Evolutionary conservation across 2,888 invertebrate species (phyloP).

Genomic region (Ophioninae sp.): DNA sequence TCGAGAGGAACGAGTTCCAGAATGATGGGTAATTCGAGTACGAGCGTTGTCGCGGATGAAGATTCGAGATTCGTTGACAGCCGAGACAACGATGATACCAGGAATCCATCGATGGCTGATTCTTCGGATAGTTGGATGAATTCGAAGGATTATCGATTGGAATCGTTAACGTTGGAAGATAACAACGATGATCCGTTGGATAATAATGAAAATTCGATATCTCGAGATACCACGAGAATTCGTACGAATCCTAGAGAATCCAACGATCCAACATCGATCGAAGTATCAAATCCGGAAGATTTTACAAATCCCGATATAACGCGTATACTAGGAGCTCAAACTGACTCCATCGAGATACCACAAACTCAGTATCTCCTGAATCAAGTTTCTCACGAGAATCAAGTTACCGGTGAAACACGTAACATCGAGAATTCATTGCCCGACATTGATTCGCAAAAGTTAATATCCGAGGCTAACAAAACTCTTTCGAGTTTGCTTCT

Average conservation of each 20-base stretch:
- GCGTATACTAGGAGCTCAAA: constrained; percentile 74
- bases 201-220: not conserved
- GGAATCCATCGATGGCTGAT: constrained; percentile 3
- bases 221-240: constrained; percentile 5
- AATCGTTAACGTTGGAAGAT: constrained; percentile 18
- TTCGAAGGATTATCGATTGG: not conserved
- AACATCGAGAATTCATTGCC: constrained; percentile 77
- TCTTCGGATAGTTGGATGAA: not conserved
- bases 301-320: constrained; percentile 71
- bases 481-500: constrained; percentile 80
- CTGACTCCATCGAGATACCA: constrained; percentile 82
- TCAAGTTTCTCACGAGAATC: constrained; percentile 77
- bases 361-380: constrained; percentile 87
- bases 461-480: constrained; percentile 79
- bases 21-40: constrained; percentile 16
- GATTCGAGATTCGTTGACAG: constrained; percentile 39
- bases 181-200: constrained; percentile 25
- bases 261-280: too few relatives aligned
- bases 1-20: constrained; percentile 6
- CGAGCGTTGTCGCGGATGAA: not conserved
- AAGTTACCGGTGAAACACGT: constrained; percentile 70
- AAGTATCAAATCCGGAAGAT: constrained; percentile 49
- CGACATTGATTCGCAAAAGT: constrained; percentile 77
- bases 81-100: not conserved
- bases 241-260: too few relatives aligned